Percentiles rank a stretch among this genome's conserved stretches.
These are phyloP conservation scores for Apamea sordens DNA, from an alignment of 2,888 invertebrate genomes.

Conservation along the genomic window DNA sequence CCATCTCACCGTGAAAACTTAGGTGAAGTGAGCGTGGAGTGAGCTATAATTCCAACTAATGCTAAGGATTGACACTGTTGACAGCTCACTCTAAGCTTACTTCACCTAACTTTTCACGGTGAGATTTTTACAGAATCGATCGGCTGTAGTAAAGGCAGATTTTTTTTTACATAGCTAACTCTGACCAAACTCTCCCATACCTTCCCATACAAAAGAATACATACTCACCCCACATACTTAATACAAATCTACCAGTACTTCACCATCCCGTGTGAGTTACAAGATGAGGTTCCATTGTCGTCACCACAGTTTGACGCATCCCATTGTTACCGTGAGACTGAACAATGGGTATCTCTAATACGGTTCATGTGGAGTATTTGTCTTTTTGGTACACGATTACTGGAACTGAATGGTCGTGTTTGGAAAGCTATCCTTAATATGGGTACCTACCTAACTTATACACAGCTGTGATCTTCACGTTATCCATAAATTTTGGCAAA, in stretches of 20 bases:
- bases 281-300: conserved; percentile 45
- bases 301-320: conserved; percentile 35
- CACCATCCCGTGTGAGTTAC: conserved; percentile 35
- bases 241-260: conserved; percentile 18
- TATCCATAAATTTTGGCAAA: no score
- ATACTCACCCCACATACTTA: not conserved
- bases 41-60: no score
- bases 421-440: not conserved
- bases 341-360: conserved; percentile 45
- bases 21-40: no score
- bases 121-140: no score
- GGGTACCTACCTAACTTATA: not conserved
- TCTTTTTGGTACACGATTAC: conserved; percentile 38
- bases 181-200: not conserved
- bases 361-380: conserved; percentile 49
- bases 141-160: no score
- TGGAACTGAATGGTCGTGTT: conserved; percentile 9
- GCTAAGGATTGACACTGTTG: no score
- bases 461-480: no score
- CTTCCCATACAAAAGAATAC: not conserved
- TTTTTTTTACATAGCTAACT: not conserved
- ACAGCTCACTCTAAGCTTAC: no score
- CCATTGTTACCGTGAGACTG: conserved; percentile 44
- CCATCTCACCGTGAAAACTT: no score
- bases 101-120: no score